Percentiles rank a stretch among this genome's conserved stretches.
Evolutionary conservation across 1,140 invertebrate species (phyloP).

Genomic region (Hyposmocoma kahamanoa): DNA sequence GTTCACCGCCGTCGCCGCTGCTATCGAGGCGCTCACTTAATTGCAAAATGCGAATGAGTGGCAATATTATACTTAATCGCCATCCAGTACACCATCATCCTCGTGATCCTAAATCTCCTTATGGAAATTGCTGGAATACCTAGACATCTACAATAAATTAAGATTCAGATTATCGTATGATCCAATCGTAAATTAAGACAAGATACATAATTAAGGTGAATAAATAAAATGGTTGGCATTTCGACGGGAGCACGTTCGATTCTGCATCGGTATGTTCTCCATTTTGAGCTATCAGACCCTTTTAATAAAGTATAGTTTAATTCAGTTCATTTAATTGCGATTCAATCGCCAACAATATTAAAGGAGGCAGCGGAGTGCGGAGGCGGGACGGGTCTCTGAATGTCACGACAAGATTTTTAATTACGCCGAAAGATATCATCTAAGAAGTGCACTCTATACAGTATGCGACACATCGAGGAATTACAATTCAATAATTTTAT

Average conservation of each 20-base stretch:
- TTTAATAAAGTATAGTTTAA: constrained; percentile 71
- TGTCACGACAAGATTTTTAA: constrained; percentile 74
- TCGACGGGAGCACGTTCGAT: constrained; percentile 70
- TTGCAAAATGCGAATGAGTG: constrained; percentile 63
- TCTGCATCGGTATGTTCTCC: constrained; percentile 47
- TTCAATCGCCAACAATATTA: constrained; percentile 71
- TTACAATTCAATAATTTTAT: constrained; percentile 66
- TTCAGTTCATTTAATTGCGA: constrained; percentile 70
- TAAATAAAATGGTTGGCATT: constrained; percentile 74
- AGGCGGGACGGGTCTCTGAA: constrained; percentile 62
- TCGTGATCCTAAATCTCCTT: constrained; percentile 67
- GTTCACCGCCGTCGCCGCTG: constrained; percentile 14
- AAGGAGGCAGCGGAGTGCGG: constrained; percentile 62
- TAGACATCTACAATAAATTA: constrained; percentile 71
- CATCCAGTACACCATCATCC: constrained; percentile 44
- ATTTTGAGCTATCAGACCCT: constrained; percentile 67
- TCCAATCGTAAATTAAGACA: constrained; percentile 74
- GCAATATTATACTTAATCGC: constrained; percentile 67
- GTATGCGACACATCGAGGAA: constrained; percentile 58
- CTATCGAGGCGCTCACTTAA: constrained; percentile 52
- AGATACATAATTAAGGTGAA: constrained; percentile 73
- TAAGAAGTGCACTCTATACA: constrained; percentile 57
- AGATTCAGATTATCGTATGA: constrained; percentile 71
- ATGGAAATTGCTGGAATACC: constrained; percentile 65
- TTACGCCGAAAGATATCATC: constrained; percentile 70